Evolutionary conservation across 2,113 vertebrate genomes (phyloP).

Genomic region (Ictalurus punctatus): DNA sequence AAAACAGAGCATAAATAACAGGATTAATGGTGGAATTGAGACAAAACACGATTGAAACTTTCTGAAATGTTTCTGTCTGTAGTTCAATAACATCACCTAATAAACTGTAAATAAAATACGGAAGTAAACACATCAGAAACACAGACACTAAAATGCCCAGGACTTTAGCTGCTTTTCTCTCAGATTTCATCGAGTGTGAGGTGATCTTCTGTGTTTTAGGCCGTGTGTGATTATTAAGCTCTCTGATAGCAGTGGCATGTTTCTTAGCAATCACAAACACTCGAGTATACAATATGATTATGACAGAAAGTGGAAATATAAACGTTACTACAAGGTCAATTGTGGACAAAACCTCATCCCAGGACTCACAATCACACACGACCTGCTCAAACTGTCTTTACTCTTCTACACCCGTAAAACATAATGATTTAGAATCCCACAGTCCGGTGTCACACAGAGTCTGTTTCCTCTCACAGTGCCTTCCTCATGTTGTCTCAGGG

Average conservation of each 20-base stretch:
- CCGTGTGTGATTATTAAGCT: constrained; percentile 8
- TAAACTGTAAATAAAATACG: constrained; percentile 32
- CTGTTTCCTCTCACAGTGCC: not conserved
- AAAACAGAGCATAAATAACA: constrained; percentile 54
- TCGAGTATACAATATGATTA: constrained; percentile 34
- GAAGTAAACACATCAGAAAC: constrained; percentile 44
- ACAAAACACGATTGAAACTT: not conserved
- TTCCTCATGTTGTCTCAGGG: too few relatives aligned
- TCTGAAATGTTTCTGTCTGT: not conserved
- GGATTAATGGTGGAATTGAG: constrained; percentile 57
- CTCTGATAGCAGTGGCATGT: constrained; percentile 58
- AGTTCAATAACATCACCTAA: not conserved
- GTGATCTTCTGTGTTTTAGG: not conserved
- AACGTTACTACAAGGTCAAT: constrained; percentile 52
- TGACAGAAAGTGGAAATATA: constrained; percentile 25
- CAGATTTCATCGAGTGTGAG: constrained; percentile 31
- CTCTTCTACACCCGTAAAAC: not conserved
- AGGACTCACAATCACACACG: not conserved
- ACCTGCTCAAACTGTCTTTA: not conserved
- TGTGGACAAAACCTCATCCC: not conserved
- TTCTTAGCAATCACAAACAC: constrained; percentile 46
- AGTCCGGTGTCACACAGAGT: not conserved
- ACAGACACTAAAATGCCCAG: constrained; percentile 50
- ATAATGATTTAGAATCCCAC: too few relatives aligned
- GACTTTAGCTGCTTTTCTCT: constrained; percentile 51